Evolutionary conservation across 2,113 vertebrate species (phyloP).

Genomic region (Hippocampus abdominalis): DNA sequence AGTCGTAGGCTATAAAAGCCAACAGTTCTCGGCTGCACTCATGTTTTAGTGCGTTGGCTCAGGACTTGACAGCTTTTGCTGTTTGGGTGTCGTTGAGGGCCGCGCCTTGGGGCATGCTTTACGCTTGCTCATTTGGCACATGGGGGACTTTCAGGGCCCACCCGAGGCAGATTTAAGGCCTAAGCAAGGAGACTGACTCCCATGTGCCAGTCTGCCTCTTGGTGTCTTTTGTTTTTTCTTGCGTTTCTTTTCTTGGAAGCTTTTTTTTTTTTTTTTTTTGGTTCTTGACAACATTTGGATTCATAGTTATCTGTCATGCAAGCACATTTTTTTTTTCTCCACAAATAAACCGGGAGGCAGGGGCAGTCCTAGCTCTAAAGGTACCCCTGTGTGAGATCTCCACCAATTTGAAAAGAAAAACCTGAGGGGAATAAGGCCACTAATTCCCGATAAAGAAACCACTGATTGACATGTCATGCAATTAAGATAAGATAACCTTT

Average conservation of each 20-base stretch:
- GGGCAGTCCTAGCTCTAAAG: too few species aligned
- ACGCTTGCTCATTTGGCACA: constrained; percentile 58
- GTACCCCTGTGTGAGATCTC: too few species aligned
- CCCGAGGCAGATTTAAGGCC: constrained; percentile 51
- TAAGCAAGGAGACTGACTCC: constrained; percentile 15
- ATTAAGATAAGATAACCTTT: too few species aligned
- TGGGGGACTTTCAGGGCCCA: constrained; percentile 50
- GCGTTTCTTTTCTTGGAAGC: constrained; percentile 15
- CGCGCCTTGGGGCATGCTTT: constrained; percentile 54
- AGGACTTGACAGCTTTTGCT: constrained; percentile 61
- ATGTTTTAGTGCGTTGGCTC: constrained; percentile 70
- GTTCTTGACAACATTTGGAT: constrained; percentile 34
- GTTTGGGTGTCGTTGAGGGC: constrained; percentile 59
- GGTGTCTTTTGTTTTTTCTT: constrained; percentile 28
- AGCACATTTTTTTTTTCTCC: background rate
- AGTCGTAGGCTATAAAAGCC: constrained; percentile 68
- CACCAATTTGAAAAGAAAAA: constrained; percentile 21
- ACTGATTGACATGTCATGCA: too few species aligned
- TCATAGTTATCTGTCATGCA: constrained; percentile 37
- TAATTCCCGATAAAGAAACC: too few species aligned
- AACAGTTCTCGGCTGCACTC: constrained; percentile 59
- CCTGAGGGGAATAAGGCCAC: too few species aligned
- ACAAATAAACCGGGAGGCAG: background rate
- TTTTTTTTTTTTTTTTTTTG: constrained; percentile 12
- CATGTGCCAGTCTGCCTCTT: constrained; percentile 13